A percentile compares a stretch with the other conserved stretches of the same genome.
Conservation (phyloP, 2,797 vertebrate genomes). For the Tamandua tetradactyla region DNA sequence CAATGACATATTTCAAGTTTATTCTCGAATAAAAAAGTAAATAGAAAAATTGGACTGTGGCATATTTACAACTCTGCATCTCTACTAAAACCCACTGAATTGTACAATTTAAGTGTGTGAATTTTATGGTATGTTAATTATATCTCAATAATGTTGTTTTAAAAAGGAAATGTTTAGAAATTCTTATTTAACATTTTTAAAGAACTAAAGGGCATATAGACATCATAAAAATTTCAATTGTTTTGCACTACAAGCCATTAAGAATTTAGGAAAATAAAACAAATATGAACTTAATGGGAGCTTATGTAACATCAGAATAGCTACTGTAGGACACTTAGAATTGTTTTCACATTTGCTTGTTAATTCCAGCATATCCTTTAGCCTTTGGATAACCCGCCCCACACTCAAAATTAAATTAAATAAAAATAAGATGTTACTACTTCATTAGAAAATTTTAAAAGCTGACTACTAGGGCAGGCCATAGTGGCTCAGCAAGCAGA, state of each 20-base stretch:
- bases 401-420: neutral
- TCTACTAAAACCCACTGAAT: neutral
- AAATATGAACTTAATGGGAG: conserved; percentile 21
- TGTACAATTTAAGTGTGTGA: conserved; percentile 23
- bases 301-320: neutral
- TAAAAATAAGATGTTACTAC: neutral
- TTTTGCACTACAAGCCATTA: conserved; percentile 44
- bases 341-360: neutral
- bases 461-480: neutral
- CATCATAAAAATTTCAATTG: conserved; percentile 46
- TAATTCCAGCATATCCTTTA: neutral
- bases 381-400: neutral
- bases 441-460: conserved; percentile 7
- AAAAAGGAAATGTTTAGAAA: conserved; percentile 14
- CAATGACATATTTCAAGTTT: no score
- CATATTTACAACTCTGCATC: neutral
- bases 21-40: no score
- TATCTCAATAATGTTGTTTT: conserved; percentile 4
- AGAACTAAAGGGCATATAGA: neutral
- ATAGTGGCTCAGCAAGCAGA: no score
- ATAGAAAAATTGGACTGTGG: neutral
- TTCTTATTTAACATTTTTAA: conserved; percentile 64
- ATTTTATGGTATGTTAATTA: conserved; percentile 51
- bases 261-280: neutral
- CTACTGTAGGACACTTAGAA: neutral